These are phyloP conservation scores for Palythoa caribaeorum DNA, from an alignment of 92 coral and sea anemone genomes.

Conservation along the genomic window DNA sequence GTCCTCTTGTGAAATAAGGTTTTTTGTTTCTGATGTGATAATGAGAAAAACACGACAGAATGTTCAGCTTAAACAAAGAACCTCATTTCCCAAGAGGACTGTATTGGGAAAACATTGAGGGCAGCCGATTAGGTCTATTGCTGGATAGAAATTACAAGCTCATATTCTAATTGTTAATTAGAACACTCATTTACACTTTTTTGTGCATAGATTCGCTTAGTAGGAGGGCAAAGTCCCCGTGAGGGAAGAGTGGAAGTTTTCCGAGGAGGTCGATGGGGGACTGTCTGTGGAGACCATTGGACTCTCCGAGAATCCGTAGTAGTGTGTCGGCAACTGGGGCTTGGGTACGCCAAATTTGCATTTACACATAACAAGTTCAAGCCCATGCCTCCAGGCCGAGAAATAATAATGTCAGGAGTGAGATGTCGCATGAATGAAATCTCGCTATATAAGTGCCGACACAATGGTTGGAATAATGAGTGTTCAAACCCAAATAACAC, in stretches of 20 bases:
- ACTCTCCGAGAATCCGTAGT: constrained; percentile 85
- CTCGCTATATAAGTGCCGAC: constrained; percentile 80
- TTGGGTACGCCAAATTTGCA: constrained; percentile 80
- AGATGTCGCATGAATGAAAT: constrained; percentile 75
- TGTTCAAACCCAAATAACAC: constrained; percentile 62
- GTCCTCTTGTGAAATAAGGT: too few species aligned
- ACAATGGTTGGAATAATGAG: constrained; percentile 55
- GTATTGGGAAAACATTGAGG: too few species aligned
- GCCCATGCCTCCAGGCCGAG: constrained; percentile 51
- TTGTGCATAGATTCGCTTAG: constrained; percentile 50
- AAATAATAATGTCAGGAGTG: constrained; percentile 71
- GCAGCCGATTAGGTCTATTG: too few species aligned
- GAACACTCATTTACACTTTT: background rate
- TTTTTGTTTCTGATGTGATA: too few species aligned
- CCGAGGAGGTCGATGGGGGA: constrained; percentile 71
- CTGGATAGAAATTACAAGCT: too few species aligned
- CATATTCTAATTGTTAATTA: background rate
- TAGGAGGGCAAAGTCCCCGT: constrained; percentile 26
- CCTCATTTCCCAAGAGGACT: too few species aligned
- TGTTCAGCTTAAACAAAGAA: too few species aligned
- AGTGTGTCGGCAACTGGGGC: constrained; percentile 84
- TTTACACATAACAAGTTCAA: constrained; percentile 58
- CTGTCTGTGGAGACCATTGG: constrained; percentile 90
- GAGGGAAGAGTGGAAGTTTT: constrained; percentile 68
- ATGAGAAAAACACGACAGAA: too few species aligned